Percentiles rank a stretch among this genome's conserved stretches.
Evolutionary conservation across 2,113 vertebrate genomes (phyloP).

Genomic region (Brienomyrus longianalis): DNA sequence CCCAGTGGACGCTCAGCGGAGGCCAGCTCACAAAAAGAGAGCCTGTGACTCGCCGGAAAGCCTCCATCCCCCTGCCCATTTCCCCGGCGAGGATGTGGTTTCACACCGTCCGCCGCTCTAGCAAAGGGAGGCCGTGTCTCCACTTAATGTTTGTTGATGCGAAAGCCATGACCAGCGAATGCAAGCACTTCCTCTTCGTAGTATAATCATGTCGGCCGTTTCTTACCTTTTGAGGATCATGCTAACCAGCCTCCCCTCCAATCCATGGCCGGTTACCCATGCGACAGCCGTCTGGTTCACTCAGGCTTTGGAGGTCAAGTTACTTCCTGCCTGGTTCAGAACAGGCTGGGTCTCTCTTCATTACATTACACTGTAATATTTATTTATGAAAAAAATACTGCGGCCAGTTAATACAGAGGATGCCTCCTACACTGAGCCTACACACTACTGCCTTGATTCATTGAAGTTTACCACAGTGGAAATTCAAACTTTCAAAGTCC

Average conservation of each 20-base stretch:
- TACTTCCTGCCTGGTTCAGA: not conserved
- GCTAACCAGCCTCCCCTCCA: not conserved
- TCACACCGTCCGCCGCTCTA: not conserved
- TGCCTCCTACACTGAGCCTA: not conserved
- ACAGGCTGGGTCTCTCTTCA: not conserved
- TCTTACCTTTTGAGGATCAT: not conserved
- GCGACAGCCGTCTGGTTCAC: not conserved
- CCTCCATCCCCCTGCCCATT: not conserved
- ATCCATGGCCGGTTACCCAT: not conserved
- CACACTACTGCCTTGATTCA: not conserved
- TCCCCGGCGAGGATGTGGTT: not conserved
- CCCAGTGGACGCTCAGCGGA: not conserved
- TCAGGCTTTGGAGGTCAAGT: not conserved
- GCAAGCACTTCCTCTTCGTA: not conserved
- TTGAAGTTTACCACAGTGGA: not conserved
- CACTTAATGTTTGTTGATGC: not conserved
- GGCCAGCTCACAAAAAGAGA: not conserved
- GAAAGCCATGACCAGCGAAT: not conserved
- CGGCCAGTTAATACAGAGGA: not conserved
- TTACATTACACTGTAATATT: not conserved
- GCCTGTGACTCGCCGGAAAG: not conserved
- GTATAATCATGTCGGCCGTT: not conserved
- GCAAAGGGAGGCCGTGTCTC: not conserved
- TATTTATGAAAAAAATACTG: not conserved
- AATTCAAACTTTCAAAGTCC: not conserved